Percentiles rank a stretch among this genome's conserved stretches.
Conservation (phyloP, 2,888 invertebrate genomes). For the Caenorhabditis sp. region DNA sequence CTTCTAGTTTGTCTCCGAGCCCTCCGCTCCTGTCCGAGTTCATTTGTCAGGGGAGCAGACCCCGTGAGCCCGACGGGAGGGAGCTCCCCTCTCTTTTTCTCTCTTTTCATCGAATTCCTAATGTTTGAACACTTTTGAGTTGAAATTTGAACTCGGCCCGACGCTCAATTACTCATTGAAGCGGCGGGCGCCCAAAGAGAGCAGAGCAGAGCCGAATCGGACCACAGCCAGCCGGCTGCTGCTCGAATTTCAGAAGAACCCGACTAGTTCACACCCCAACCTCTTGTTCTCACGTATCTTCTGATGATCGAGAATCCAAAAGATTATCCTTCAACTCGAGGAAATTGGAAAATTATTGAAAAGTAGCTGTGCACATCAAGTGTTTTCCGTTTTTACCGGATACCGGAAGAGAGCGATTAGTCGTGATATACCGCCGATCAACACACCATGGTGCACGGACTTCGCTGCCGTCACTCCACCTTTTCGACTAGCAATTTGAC, state of each 20-base stretch:
- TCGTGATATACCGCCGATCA: conserved; percentile 1
- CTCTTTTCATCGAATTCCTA: conserved; percentile 25
- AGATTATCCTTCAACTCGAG: background rate
- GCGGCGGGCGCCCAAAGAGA: conserved; percentile 25
- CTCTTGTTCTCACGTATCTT: background rate
- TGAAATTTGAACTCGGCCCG: conserved; percentile 58
- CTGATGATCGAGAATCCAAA: background rate
- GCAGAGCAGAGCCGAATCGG: conserved; percentile 20
- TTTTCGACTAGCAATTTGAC: background rate
- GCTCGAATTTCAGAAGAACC: conserved; percentile 46
- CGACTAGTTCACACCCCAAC: conserved; percentile 10
- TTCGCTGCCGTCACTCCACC: background rate
- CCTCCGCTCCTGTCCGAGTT: conserved; percentile 26
- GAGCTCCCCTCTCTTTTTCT: background rate
- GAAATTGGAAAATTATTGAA: too few species aligned
- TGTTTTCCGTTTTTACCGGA: conserved; percentile 19
- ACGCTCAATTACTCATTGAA: conserved; percentile 61
- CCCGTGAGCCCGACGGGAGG: too few species aligned
- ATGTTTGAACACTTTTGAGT: conserved; percentile 59
- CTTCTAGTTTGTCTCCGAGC: conserved; percentile 20
- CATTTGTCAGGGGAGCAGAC: conserved; percentile 44
- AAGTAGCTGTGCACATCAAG: background rate
- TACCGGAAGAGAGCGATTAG: conserved; percentile 22
- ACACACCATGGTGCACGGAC: too few species aligned
- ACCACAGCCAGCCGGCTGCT: conserved; percentile 18